Conservation (phyloP, 2,113 vertebrate species). For the Embiotoca jacksoni region DNA sequence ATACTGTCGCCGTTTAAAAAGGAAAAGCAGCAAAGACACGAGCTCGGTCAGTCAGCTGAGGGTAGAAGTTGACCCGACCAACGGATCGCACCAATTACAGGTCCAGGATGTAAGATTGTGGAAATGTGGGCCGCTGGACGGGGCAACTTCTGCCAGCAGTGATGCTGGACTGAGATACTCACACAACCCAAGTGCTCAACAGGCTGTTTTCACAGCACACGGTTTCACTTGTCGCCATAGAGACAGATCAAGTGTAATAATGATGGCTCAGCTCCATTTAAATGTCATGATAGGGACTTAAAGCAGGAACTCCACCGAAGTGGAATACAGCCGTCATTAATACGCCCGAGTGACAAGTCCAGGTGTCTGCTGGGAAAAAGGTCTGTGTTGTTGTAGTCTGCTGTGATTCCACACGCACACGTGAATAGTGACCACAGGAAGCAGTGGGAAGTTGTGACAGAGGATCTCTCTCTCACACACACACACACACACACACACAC, state of each 20-base stretch:
- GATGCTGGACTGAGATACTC: constrained; percentile 9
- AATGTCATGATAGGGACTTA: no score
- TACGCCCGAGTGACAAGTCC: no score
- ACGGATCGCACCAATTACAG: constrained; percentile 5
- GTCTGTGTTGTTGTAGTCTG: constrained; percentile 6
- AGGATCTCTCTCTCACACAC: background rate
- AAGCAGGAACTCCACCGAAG: no score
- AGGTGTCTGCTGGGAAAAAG: no score
- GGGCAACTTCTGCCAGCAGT: constrained; percentile 59
- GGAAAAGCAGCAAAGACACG: constrained; percentile 39
- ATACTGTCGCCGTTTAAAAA: background rate
- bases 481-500: background rate
- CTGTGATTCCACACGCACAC: constrained; percentile 49
- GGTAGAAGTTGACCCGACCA: constrained; percentile 61
- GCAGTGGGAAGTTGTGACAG: constrained; percentile 46
- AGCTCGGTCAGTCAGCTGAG: constrained; percentile 52
- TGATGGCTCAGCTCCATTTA: no score
- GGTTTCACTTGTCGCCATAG: no score
- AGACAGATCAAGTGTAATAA: no score
- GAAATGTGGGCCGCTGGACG: constrained; percentile 21
- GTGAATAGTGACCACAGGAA: constrained; percentile 66
- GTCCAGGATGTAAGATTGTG: background rate
- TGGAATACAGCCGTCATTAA: no score
- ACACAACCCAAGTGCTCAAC: constrained; percentile 27
- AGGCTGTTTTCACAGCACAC: no score